A percentile compares a stretch with the other conserved stretches of the same genome.
These are phyloP conservation scores for Amazona finschi DNA, from an alignment of 2,797 vertebrate species.

Conservation along the genomic window DNA sequence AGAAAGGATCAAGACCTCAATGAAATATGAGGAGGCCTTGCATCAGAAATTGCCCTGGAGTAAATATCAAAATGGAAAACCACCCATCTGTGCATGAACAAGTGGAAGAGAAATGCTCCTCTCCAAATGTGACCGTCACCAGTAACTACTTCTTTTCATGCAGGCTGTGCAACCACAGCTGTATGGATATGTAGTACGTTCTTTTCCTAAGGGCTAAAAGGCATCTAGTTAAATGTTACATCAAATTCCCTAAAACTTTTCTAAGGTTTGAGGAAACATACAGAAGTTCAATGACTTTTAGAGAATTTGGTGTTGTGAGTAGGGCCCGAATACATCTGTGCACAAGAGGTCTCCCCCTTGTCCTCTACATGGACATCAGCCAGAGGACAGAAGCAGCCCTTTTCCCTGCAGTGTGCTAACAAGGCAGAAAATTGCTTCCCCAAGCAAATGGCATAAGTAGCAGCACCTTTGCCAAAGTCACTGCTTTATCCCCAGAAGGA, in stretches of 20 bases:
- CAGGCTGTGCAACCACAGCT: accelerated
- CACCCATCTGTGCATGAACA: background rate
- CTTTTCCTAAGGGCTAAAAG: background rate
- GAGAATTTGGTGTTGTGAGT: background rate
- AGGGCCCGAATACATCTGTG: background rate
- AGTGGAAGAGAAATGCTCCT: background rate
- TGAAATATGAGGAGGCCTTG: background rate
- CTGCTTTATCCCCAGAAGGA: background rate
- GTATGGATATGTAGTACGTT: background rate
- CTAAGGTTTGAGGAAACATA: background rate
- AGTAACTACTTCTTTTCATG: background rate
- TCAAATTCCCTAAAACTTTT: background rate
- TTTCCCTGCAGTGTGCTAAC: background rate
- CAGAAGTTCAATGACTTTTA: background rate
- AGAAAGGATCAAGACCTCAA: background rate
- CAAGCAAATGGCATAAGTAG: too few relatives aligned
- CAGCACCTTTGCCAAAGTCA: background rate
- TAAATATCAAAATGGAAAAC: background rate
- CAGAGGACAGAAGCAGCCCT: background rate
- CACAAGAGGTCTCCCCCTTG: background rate
- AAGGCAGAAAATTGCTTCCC: background rate
- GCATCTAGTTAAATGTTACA: background rate
- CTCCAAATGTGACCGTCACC: background rate
- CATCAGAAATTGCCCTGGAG: background rate
- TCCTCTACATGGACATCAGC: background rate